phyloP scores from a whole-genome alignment of 1,140 invertebrate genomes.

The Latrodectus geometricus region DNA sequence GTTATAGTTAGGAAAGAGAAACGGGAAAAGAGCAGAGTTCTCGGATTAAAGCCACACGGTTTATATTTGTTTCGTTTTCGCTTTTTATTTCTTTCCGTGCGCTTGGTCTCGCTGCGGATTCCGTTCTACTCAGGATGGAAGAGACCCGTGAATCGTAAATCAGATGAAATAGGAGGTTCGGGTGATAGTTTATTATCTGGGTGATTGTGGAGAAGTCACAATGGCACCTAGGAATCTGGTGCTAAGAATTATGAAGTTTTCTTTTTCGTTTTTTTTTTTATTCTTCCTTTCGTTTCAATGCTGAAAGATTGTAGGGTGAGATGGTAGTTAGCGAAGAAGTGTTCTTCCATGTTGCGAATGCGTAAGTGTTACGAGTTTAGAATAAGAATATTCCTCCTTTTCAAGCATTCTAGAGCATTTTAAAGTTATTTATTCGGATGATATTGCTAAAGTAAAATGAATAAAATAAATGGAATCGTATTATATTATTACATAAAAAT shows the following conservation, averaged over 20 bases:
- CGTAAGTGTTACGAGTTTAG: too few relatives aligned
- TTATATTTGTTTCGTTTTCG: not conserved
- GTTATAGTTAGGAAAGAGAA: not conserved
- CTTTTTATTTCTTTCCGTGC: too few relatives aligned
- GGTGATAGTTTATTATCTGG: slow-evolving; percentile 7
- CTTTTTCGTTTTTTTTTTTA: not conserved
- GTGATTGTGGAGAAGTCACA: not conserved
- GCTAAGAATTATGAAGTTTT: too few relatives aligned
- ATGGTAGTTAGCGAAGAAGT: not conserved
- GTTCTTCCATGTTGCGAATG: too few relatives aligned
- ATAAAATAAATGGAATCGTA: too few relatives aligned
- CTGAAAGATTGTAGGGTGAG: not conserved
- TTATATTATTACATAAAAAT: too few relatives aligned
- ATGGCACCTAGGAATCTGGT: not conserved
- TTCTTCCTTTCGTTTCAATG: not conserved
- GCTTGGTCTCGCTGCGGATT: too few relatives aligned
- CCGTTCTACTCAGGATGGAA: not conserved
- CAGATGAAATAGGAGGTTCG: slow-evolving; percentile 3
- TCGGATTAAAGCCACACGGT: not conserved
- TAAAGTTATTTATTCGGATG: too few relatives aligned
- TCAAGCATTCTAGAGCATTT: too few relatives aligned
- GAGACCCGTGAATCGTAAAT: not conserved
- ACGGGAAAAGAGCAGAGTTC: not conserved
- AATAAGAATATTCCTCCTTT: too few relatives aligned
- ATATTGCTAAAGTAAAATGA: too few relatives aligned